Base-by-base conservation (phyloP, 2,113 vertebrate genomes). In the Dissostichus mawsoni region DNA sequence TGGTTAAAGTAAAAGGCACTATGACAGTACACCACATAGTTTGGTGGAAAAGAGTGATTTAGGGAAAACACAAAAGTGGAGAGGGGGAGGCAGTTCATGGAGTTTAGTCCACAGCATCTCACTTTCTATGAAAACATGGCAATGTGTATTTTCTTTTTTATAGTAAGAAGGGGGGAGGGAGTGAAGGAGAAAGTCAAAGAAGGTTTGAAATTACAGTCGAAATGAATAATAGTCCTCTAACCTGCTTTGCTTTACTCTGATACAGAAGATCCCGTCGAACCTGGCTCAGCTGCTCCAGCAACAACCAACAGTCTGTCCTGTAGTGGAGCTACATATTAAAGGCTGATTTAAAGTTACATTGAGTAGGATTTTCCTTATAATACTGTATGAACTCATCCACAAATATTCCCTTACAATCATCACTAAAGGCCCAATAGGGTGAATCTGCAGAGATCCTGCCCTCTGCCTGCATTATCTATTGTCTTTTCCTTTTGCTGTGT, bases 91-190 rank as follows among this genome's bases (percentile, higher is more conserved):
- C 6, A 62, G 76, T 84, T 82, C 69, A 81, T 67, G 18, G 73
- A 81, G 84, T 84, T 83, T 62, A 73, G 45, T 58, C 52, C 61
- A 52, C 61, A 79, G 57, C 67, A 76, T 87, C 80, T 83, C 53
- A 20, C 44, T 87, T 84, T 78, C 83, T 64, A 47, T 64, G 74
- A 82, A 79, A 88, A 84, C 78, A 77, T 55, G 8, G 3, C 55
- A 25, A 23, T 79, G 74, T 61, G 53, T 76, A 36, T 85, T 58
- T 77, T 76, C 8, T 69, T 10, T 45, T 74, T 20, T 78, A 48
- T 68, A 86, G 58, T 45, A 53, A 58, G 23, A 52, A 6, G n/a
- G 41, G 29, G 56, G 80, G 76, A 63, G 41, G 52, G 66, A 82
- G 69, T 36, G 61, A 84, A 62, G 72, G 56, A 9, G 41, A 71